Evolutionary conservation across 2,797 vertebrate genomes (phyloP).

Genomic region (Gallinago solitaria): DNA sequence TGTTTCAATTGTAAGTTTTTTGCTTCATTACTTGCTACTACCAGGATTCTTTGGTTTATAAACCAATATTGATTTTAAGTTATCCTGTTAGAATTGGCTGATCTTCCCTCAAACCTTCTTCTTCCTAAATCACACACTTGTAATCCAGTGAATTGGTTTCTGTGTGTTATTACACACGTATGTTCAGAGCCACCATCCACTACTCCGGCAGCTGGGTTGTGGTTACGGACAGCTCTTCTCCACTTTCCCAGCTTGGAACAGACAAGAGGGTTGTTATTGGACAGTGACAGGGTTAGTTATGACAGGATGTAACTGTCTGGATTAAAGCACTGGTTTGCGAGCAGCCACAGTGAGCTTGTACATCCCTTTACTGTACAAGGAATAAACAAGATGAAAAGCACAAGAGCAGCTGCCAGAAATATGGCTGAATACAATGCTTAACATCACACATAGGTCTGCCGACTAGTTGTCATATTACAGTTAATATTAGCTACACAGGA

Average conservation of each 20-base stretch:
- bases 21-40: neutral
- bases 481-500: neutral
- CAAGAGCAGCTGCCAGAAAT: neutral
- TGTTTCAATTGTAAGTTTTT: neutral
- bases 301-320: rapidly evolving
- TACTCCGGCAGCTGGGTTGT: neutral
- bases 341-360: neutral
- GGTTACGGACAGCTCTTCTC: neutral
- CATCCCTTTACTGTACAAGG: neutral
- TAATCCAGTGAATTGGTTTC: neutral
- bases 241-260: neutral
- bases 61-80: neutral
- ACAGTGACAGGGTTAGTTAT: neutral
- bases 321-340: neutral
- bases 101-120: neutral
- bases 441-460: neutral
- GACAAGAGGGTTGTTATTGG: neutral
- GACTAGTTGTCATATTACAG: too few species aligned
- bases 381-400: neutral
- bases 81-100: neutral
- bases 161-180: rapidly evolving
- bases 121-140: neutral
- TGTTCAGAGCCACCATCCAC: neutral
- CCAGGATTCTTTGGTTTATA: neutral
- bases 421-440: neutral